Base-by-base conservation (phyloP, 1,140 invertebrate species). In the Caenorhabditis briggsae region DNA sequence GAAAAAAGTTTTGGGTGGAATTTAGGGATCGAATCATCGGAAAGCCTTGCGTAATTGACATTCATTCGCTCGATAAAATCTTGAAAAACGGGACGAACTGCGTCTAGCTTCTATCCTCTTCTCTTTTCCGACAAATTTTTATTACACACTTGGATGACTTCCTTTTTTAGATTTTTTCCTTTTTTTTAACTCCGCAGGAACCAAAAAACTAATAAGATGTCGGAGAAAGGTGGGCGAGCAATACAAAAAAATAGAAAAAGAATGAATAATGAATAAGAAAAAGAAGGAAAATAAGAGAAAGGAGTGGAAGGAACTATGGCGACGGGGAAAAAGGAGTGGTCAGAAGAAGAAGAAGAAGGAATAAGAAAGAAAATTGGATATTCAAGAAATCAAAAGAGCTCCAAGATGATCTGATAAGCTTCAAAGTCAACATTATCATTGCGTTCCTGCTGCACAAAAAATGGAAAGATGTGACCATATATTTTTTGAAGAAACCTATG, bases 21-120 rank as follows among this genome's bases (percentile, higher is more conserved):
- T 78, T 78, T 43, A 41, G 18, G 64, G 64, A 70, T 70, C 33
- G 64, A 70, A 70, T 43, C 64, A 70, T 70, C 12, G n/a, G 59
- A 46, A 78, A 78, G 20, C n/a, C 70, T 78, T 78, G 70, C 70
- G 70, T 46, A 78, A 78, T 78, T 78, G 70, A 46, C 46, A 78
- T 78, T 78, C 70, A 78, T 78, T 78, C 46, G 43, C n/a, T 50
- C 20, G 70, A 78, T 78, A 78, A 78, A 48, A 78, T 78, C 70
- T 78, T 20, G 70, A 78, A 78, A 78, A 78, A 78, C 70, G 46
- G 70, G 70, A 46, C 20, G 70, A 78, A 78, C 53, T 33, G 33
- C 70, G 70, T 33, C 53, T 78, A 78, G 43, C 41, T 43, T 33
- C 33, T 33, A 33, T 33, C 33, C 33, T 33, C 33, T 3, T 33